Conservation (phyloP, 2,113 vertebrate genomes). For the Heteronetta atricapilla region DNA sequence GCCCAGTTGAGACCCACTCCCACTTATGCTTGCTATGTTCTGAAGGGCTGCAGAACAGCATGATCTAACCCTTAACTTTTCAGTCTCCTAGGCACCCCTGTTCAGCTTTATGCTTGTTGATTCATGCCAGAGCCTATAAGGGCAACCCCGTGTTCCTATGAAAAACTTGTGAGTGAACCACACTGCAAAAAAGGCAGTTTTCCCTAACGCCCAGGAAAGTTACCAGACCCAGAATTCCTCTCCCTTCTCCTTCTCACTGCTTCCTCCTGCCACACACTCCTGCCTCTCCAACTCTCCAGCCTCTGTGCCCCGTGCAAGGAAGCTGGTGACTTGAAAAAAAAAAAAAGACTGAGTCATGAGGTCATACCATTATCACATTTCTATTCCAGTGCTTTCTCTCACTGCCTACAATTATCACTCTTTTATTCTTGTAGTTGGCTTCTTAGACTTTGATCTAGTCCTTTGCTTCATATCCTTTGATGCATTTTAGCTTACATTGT, state of each 20-base stretch:
- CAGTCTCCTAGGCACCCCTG: background rate
- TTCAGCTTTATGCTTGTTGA: background rate
- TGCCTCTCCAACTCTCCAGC: background rate
- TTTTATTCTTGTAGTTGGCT: slow-evolving; percentile 69
- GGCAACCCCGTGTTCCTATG: background rate
- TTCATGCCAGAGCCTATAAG: background rate
- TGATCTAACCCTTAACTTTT: background rate
- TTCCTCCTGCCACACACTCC: background rate
- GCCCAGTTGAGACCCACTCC: fast-evolving
- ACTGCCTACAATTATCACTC: slow-evolving; percentile 64
- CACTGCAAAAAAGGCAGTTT: background rate
- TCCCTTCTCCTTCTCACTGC: background rate
- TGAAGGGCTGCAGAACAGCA: background rate
- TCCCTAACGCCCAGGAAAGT: background rate
- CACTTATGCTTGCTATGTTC: background rate
- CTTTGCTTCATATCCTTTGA: slow-evolving; percentile 69
- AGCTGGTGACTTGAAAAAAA: slow-evolving; percentile 11
- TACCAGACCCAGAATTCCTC: background rate
- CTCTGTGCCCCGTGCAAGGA: fast-evolving
- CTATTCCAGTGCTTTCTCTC: slow-evolving; percentile 64
- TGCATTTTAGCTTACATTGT: slow-evolving; percentile 74
- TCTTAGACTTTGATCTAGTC: slow-evolving; percentile 72
- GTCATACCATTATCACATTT: slow-evolving; percentile 66
- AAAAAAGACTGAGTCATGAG: slow-evolving; percentile 39
- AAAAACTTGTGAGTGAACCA: background rate